Base-by-base conservation (phyloP, 1,140 invertebrate species). In the Macrobrachium rosenbergii region DNA sequence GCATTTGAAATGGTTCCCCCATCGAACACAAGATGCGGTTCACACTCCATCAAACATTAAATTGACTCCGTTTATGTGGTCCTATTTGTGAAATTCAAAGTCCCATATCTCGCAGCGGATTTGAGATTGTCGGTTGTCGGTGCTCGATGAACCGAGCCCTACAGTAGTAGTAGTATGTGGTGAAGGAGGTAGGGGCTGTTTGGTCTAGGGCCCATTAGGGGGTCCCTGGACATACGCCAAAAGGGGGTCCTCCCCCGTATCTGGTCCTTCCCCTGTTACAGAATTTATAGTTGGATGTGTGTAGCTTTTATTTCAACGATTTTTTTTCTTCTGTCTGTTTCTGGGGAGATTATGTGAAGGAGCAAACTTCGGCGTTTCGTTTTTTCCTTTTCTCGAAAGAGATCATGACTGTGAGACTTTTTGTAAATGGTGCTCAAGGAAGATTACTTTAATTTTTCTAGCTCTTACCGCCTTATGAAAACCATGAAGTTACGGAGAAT, bases 61-160 rank as follows among this genome's bases (percentile, higher is more conserved):
- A 86, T 80, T 86, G 84, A 86, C 84, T 86, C 84, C 84, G 84
- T 86, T 86, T 86, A 86, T 86, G 77, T 81, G 64, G 82, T 21
- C 72, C 82, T 76, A 28, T 83, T 76, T 72, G 45, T 37, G 59
- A 63, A 83, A 62, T 83, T 59, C 21, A 76, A 76, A 76, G 72
- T 83, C 52, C 59, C 69, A 52, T 52, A 62, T 69, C 72, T 16
- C 16, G 17, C 11, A 28, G 14, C 58, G 59, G 58, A 83, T 76
- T 72, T 69, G 58, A 83, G 75, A 76, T 76, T 58, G 77, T 43
- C 19, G 69, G 14, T 69, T 83, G 43, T 72, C 67, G 81, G n/a
- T 73, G 67, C 21, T 52, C n/a, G 69, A 7, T 45, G 43, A 60
- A 45, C 21, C 21, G 23, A 67, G 59, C n/a, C 43, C 43, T 67